Percentiles rank a stretch among this genome's conserved stretches.
These are phyloP conservation scores for Amiota mariae DNA, from an alignment of 2,888 invertebrate genomes.

Conservation along the genomic window DNA sequence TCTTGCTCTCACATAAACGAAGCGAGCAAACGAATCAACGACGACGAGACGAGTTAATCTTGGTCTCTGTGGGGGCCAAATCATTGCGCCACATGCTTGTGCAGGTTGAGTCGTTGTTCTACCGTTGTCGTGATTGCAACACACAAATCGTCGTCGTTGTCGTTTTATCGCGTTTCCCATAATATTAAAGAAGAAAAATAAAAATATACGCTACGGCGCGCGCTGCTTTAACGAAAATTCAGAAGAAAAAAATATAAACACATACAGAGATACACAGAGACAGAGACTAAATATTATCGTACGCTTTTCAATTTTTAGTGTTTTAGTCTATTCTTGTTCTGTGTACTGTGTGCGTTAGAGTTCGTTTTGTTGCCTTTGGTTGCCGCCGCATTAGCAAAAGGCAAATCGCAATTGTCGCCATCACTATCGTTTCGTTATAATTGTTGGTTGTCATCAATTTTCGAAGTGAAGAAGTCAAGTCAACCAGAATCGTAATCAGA, in stretches of 20 bases:
- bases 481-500: constrained; percentile 2
- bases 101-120: constrained; percentile 68
- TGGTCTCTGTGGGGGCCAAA: constrained; percentile 54
- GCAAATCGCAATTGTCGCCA: constrained; percentile 12
- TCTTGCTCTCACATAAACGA: background rate
- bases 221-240: background rate
- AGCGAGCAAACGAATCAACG: background rate
- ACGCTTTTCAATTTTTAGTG: too few species aligned
- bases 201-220: constrained; percentile 1
- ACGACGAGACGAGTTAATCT: constrained; percentile 7
- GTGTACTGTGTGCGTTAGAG: constrained; percentile 7
- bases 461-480: constrained; percentile 25
- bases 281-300: too few species aligned
- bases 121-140: constrained; percentile 69
- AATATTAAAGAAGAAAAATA: background rate
- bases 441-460: constrained; percentile 49
- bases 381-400: too few species aligned
- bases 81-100: constrained; percentile 45
- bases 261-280: too few species aligned
- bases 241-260: too few species aligned
- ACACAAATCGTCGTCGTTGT: constrained; percentile 36
- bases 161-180: constrained; percentile 3
- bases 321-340: background rate
- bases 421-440: constrained; percentile 7
- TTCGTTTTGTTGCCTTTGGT: background rate